These are phyloP conservation scores for Gouania willdenowi DNA, from an alignment of 2,797 vertebrate genomes.

Conservation along the genomic window DNA sequence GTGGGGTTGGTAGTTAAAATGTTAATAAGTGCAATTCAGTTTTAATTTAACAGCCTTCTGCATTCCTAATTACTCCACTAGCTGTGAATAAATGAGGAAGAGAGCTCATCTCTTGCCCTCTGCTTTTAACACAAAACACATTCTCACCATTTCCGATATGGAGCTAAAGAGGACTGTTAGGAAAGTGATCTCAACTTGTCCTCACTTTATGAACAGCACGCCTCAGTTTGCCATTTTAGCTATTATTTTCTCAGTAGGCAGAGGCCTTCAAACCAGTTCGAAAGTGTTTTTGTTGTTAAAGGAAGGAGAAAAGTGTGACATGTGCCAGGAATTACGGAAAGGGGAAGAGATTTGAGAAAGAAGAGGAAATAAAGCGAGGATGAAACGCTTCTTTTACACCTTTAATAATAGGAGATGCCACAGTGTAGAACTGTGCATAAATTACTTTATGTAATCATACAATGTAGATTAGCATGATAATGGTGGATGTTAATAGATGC, in stretches of 20 bases:
- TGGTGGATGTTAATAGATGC: conserved; percentile 99
- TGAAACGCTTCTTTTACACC: conserved; percentile 53
- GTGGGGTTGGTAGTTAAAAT: conserved; percentile 85
- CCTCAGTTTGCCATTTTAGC: conserved; percentile 38
- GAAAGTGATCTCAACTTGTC: conserved; percentile 53
- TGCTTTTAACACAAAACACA: conserved; percentile 61
- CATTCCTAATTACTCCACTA: conserved; percentile 85
- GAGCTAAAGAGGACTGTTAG: conserved; percentile 54
- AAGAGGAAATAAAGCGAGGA: conserved; percentile 25
- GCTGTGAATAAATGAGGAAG: conserved; percentile 83
- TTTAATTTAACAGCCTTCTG: conserved; percentile 86
- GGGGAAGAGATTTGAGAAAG: conserved; percentile 11
- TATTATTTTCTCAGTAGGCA: conserved; percentile 62
- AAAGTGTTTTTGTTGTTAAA: conserved; percentile 39
- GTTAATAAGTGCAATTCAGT: conserved; percentile 85
- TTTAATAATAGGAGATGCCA: conserved; percentile 79
- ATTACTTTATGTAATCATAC: conserved; percentile 99
- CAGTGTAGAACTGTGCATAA: conserved; percentile 94
- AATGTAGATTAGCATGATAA: conserved; percentile 99
- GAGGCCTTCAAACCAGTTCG: conserved; percentile 32
- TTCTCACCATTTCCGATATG: conserved; percentile 55
- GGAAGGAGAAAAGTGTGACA: conserved; percentile 27
- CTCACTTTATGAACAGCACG: conserved; percentile 50
- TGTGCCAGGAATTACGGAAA: conserved; percentile 26
- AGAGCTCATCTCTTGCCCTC: conserved; percentile 71